Evolutionary conservation across 2,113 vertebrate species (phyloP).

Genomic region (Gavia stellata): DNA sequence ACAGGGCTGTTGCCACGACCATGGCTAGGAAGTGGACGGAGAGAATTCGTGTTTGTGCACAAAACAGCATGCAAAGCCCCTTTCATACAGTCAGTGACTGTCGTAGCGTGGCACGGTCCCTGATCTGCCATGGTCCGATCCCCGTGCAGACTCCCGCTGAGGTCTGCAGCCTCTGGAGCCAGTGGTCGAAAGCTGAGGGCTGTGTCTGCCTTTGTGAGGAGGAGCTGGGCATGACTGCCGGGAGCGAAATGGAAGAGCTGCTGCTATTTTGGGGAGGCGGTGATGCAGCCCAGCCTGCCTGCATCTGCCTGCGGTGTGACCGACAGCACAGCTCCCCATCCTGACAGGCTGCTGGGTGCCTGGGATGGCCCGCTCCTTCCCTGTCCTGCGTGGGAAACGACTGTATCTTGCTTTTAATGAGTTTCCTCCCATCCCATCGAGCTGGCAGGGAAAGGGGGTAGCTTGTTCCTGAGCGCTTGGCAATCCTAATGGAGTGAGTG

Average conservation of each 20-base stretch:
- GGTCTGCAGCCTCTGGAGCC: background rate
- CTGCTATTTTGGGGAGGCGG: background rate
- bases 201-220: background rate
- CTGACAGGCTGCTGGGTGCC: background rate
- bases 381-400: background rate
- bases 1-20: background rate
- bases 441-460: background rate
- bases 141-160: background rate
- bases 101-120: rapidly evolving
- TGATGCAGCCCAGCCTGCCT: background rate
- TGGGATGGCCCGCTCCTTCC: background rate
- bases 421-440: background rate
- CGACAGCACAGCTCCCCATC: background rate
- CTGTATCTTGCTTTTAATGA: background rate
- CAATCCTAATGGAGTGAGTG: background rate
- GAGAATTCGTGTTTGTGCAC: background rate
- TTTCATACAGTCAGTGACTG: background rate
- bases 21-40: background rate
- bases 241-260: background rate
- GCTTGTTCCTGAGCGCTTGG: background rate
- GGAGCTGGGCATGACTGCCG: background rate
- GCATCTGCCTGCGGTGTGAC: background rate
- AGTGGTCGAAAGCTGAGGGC: background rate
- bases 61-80: background rate
- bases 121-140: background rate